Conservation (phyloP, 2,797 vertebrate species). For the Hypotaenidia philippensis region DNA sequence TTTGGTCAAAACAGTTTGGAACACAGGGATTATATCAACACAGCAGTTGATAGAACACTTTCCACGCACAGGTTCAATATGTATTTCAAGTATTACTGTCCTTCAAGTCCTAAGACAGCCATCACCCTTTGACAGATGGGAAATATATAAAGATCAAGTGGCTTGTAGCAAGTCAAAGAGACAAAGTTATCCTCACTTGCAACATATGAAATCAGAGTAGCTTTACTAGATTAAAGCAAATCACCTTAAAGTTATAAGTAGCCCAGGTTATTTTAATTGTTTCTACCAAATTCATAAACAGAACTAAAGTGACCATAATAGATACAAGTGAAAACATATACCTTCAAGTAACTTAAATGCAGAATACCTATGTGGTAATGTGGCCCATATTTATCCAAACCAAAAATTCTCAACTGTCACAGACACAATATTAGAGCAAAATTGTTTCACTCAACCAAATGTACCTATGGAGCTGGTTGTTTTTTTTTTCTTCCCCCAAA, state of each 20-base stretch:
- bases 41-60: rapidly evolving
- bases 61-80: rapidly evolving
- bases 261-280: not conserved
- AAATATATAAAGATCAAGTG: not conserved
- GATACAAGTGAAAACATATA: not conserved
- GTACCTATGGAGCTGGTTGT: not conserved
- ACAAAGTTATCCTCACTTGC: not conserved
- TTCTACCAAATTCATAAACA: not conserved
- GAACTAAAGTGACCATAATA: not conserved
- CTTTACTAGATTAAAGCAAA: not conserved
- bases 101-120: not conserved
- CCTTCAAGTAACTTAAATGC: not conserved
- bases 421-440: not conserved
- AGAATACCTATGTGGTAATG: not conserved
- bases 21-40: not conserved
- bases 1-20: not conserved
- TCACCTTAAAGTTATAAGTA: not conserved
- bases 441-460: not conserved
- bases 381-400: not conserved
- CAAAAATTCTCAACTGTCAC: not conserved
- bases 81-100: not conserved
- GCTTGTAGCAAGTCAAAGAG: not conserved
- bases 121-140: not conserved
- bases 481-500: not conserved
- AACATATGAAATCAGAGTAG: not conserved